These are phyloP conservation scores for Thaleichthys pacificus DNA, from an alignment of 2,797 vertebrate species.

Conservation along the genomic window DNA sequence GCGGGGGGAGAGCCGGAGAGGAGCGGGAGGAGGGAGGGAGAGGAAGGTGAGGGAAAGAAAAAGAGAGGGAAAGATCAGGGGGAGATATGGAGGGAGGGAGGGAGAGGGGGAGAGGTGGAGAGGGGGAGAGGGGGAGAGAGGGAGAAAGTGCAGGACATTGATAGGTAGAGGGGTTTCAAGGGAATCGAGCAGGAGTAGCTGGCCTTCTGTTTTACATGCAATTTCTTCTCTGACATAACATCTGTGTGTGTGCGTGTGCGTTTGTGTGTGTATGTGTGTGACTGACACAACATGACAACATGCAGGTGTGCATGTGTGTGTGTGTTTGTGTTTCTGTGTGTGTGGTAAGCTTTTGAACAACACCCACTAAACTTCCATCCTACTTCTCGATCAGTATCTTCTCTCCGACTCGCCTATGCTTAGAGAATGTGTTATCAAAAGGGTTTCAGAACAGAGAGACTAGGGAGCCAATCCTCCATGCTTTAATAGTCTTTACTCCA, in stretches of 20 bases:
- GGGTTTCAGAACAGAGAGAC: background rate
- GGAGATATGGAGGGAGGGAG: background rate
- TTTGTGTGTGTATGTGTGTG: background rate
- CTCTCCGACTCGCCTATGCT: background rate
- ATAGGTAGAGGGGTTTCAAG: slow-evolving; percentile 5
- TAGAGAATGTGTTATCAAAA: background rate
- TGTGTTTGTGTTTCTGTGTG: background rate
- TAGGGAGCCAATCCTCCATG: background rate
- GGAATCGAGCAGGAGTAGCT: too few relatives aligned
- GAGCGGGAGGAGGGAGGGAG: background rate
- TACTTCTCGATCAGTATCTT: background rate
- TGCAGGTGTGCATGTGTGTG: slow-evolving; percentile 1
- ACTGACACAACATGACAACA: background rate
- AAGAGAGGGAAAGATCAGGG: too few relatives aligned
- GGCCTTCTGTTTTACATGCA: slow-evolving; percentile 53
- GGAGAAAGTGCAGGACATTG: slow-evolving; percentile 14
- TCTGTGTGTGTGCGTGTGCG: slow-evolving; percentile 22
- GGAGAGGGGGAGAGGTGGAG: background rate
- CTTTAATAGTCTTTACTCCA: background rate
- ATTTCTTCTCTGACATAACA: slow-evolving; percentile 27
- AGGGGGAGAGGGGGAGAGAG: slow-evolving; percentile 14
- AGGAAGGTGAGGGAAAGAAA: background rate
- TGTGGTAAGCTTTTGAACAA: background rate
- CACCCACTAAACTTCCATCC: slow-evolving; percentile 1
- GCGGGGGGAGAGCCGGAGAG: background rate